Percentiles rank a stretch among this genome's conserved stretches.
Conservation (phyloP, 2,888 invertebrate genomes). For the Aradus depressus region DNA sequence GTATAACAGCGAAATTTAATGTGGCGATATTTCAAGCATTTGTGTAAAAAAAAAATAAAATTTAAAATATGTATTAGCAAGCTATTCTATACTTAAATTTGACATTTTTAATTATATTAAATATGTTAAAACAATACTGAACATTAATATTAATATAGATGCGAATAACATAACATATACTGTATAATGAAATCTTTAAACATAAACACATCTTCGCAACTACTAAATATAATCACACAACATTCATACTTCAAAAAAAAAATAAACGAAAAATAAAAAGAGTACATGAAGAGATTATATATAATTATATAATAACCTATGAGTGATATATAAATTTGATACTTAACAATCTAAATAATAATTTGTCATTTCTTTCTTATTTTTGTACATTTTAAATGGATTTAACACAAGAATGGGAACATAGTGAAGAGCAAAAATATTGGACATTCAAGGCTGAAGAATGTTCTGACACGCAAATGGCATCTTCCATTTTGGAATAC, state of each 20-base stretch:
- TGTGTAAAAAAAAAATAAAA: conserved; percentile 11
- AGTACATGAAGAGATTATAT: neutral
- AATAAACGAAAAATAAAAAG: neutral
- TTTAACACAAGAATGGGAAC: too few relatives aligned
- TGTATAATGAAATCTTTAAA: neutral
- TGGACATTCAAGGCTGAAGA: too few relatives aligned
- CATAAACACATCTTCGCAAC: neutral
- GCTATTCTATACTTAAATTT: conserved; percentile 2
- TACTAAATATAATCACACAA: conserved; percentile 9
- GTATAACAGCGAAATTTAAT: conserved; percentile 8
- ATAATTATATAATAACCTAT: neutral
- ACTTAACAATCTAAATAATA: too few relatives aligned
- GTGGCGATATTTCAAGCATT: conserved; percentile 11
- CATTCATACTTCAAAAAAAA: conserved; percentile 5
- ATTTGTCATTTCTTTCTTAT: too few relatives aligned
- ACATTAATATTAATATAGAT: conserved; percentile 6
- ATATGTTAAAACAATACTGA: conserved; percentile 8
- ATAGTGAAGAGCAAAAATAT: too few relatives aligned
- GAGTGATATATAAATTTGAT: neutral
- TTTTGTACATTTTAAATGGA: too few relatives aligned
- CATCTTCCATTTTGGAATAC: too few relatives aligned
- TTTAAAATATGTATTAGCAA: too few relatives aligned
- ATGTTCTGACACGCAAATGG: too few relatives aligned
- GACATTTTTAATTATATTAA: conserved; percentile 1
- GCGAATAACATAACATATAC: neutral